A percentile compares a stretch with the other conserved stretches of the same genome.
These are phyloP conservation scores for Indicator indicator DNA, from an alignment of 2,113 vertebrate genomes.

Conservation along the genomic window DNA sequence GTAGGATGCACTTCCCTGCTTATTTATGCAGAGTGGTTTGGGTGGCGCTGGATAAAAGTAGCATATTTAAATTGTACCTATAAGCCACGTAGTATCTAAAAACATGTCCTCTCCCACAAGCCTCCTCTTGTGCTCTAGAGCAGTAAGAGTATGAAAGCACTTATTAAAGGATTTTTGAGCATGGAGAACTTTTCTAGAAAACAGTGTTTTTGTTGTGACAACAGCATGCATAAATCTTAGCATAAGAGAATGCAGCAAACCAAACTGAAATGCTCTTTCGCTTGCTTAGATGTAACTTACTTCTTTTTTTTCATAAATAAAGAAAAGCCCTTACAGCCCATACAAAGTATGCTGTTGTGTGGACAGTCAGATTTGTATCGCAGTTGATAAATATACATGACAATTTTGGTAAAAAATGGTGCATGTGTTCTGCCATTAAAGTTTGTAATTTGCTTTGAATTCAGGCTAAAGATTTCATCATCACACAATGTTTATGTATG, in stretches of 20 bases:
- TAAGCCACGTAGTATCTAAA: not conserved
- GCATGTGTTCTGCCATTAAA: not conserved
- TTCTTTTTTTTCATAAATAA: not conserved
- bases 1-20: not conserved
- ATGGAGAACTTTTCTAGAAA: not conserved
- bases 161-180: not conserved
- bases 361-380: not conserved
- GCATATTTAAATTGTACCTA: not conserved
- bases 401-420: not conserved
- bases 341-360: not conserved
- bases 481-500: not conserved
- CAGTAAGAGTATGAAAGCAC: not conserved
- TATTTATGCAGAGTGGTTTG: not conserved
- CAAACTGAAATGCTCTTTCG: not conserved
- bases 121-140: not conserved
- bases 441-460: not conserved
- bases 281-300: not conserved
- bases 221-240: not conserved
- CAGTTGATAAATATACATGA: slow-evolving; percentile 6
- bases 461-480: not conserved
- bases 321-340: not conserved
- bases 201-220: slow-evolving; percentile 19
- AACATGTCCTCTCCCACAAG: not conserved
- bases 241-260: not conserved
- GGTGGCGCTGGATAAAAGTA: not conserved